Conservation (phyloP, 2,113 vertebrate species). For the Aleadryas rufinucha region DNA sequence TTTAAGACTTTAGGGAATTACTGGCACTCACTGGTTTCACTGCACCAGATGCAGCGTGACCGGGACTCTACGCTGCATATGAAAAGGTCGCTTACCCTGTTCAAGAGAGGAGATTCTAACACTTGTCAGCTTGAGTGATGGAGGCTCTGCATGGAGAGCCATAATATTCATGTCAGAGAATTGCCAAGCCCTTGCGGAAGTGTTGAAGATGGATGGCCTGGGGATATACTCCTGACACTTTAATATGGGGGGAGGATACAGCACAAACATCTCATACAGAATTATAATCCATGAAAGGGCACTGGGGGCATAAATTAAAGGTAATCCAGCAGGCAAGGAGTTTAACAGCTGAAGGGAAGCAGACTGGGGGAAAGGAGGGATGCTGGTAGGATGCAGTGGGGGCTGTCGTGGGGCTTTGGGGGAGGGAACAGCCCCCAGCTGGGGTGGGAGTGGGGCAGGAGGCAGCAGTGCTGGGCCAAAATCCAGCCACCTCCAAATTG, state of each 20-base stretch:
- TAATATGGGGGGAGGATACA: constrained; percentile 50
- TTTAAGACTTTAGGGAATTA: constrained; percentile 63
- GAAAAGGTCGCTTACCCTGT: constrained; percentile 72
- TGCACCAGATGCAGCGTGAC: constrained; percentile 68
- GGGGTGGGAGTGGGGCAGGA: background rate
- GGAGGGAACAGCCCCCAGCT: background rate
- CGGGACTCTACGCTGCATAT: constrained; percentile 77
- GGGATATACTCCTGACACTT: constrained; percentile 56
- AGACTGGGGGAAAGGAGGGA: background rate
- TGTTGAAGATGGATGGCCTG: constrained; percentile 61
- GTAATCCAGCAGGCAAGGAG: background rate
- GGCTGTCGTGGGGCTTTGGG: background rate
- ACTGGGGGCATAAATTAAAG: constrained; percentile 4
- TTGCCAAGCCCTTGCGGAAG: constrained; percentile 64
- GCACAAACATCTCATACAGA: constrained; percentile 3
- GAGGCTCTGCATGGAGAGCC: constrained; percentile 60
- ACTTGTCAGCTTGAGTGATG: constrained; percentile 64
- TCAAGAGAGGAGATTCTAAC: constrained; percentile 61
- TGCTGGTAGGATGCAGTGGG: background rate
- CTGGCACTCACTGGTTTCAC: constrained; percentile 50
- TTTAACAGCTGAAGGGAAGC: background rate
- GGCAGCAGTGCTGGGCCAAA: background rate
- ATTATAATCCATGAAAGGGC: constrained; percentile 55
- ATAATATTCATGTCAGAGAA: constrained; percentile 71
- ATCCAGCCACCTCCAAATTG: background rate